Evolutionary conservation across 2,888 invertebrate genomes (phyloP), one percentile per base, ranked within the genome.

Genomic region (Yponomeuta cagnagella): DNA sequence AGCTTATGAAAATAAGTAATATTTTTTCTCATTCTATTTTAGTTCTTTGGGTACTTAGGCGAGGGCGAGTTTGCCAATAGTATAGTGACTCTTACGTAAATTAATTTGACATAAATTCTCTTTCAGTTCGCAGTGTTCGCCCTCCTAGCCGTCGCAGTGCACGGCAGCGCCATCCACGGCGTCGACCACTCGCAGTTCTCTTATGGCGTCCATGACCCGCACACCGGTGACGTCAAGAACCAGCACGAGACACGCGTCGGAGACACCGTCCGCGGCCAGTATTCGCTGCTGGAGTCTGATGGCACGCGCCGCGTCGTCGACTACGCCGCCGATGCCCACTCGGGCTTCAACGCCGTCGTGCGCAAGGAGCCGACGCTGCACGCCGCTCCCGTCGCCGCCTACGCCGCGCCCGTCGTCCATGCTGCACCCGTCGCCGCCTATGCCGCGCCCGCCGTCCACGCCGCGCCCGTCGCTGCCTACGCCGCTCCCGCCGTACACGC

Each of bases 171-270:
- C 37, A 79, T 87, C 78, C 87, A 87, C 73, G 72, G 74, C 63
- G 86, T 77, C 33, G 86, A 87, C 80, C 88, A 88, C 83, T 84
- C 80, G 77, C 90, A 88, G 83, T 91, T 90, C 85, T 88, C 90
- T 5, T 91, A 91, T 76, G 89, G 89, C 68, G 91, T 91, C 71
- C 82, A 88, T 48, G 91, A 91, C 82, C 91, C 91, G 43, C 86
- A 90, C 83, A 91, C 91, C 80, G 91, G 91, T 64, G 91, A 91
- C 76, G 88, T 89, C 74, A 91, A 91, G 86, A 87, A 86, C 85
- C 95, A 95, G 85, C 93, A 93, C 74, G 95, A 95, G 88, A 93
- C 93, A 72, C 93, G 95, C 73, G 87, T 90, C 74, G 95, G 95
- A n/a, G 94, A 94, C 84, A 92, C 92, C 76, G 95, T 95, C 67